Evolutionary conservation across 1,140 invertebrate genomes (phyloP).

Genomic region (Aporrectodea caliginosa): DNA sequence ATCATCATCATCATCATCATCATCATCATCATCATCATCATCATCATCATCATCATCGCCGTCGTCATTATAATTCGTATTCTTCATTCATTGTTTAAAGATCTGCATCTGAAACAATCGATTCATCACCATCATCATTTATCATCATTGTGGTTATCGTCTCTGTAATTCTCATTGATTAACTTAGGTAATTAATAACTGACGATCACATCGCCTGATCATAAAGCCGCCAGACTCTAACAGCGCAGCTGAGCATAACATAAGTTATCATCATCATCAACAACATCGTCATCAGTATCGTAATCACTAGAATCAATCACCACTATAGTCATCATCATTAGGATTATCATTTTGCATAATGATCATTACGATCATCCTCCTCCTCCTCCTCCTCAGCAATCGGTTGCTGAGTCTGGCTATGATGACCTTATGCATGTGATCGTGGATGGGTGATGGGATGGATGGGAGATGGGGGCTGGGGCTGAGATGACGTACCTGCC

Average conservation of each 20-base stretch:
- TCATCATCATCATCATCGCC: constrained; percentile 2
- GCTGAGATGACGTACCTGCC: constrained; percentile 71
- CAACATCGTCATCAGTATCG: background rate
- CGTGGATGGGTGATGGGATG: background rate
- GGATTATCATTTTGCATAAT: background rate
- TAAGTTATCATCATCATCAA: background rate
- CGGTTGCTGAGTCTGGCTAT: too few relatives aligned
- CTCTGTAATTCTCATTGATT: too few relatives aligned
- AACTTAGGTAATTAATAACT: too few relatives aligned
- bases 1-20: background rate
- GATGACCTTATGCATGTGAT: background rate
- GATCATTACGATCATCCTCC: background rate
- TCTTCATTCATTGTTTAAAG: too few relatives aligned
- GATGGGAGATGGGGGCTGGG: background rate
- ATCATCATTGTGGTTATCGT: too few relatives aligned
- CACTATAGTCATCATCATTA: background rate
- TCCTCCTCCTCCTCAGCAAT: background rate
- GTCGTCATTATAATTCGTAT: background rate
- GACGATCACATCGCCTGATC: too few relatives aligned
- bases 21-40: background rate
- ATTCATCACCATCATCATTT: too few relatives aligned
- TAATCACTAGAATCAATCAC: background rate
- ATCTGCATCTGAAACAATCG: too few relatives aligned
- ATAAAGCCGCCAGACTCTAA: too few relatives aligned
- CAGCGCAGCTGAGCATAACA: too few relatives aligned